These are phyloP conservation scores for Gymnocephalus cernua DNA, from an alignment of 2,113 vertebrate species.

Conservation along the genomic window DNA sequence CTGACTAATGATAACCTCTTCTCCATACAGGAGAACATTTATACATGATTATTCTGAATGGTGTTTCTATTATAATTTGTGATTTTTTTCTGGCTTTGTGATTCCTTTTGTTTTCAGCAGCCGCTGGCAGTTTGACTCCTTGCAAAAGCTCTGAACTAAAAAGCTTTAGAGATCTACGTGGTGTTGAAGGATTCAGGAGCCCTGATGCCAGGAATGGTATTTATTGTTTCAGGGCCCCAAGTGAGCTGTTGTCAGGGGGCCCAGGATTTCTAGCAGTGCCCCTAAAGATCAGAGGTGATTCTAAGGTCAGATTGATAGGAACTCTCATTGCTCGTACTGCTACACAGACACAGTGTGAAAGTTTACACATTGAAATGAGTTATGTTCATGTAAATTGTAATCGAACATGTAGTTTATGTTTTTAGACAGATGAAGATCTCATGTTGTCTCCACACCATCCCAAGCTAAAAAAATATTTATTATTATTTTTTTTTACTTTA, in stretches of 20 bases:
- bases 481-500: too few species aligned
- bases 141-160: slow-evolving; percentile 3
- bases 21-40: background rate
- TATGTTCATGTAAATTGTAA: background rate
- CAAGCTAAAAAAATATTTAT: background rate
- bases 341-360: background rate
- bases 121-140: background rate
- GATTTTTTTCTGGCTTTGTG: background rate
- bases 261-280: background rate
- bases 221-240: slow-evolving; percentile 48
- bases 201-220: slow-evolving; percentile 57
- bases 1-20: too few species aligned
- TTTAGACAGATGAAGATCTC: background rate
- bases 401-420: background rate
- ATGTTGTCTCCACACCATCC: background rate
- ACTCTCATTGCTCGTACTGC: background rate
- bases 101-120: background rate
- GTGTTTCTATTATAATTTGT: background rate
- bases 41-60: background rate
- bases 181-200: slow-evolving; percentile 27
- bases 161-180: background rate
- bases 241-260: slow-evolving; percentile 31
- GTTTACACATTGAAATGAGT: background rate
- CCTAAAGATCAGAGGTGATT: slow-evolving; percentile 33
- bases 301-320: slow-evolving; percentile 4